Conservation (phyloP, 2,113 vertebrate species). For the Eclectus roratus region DNA sequence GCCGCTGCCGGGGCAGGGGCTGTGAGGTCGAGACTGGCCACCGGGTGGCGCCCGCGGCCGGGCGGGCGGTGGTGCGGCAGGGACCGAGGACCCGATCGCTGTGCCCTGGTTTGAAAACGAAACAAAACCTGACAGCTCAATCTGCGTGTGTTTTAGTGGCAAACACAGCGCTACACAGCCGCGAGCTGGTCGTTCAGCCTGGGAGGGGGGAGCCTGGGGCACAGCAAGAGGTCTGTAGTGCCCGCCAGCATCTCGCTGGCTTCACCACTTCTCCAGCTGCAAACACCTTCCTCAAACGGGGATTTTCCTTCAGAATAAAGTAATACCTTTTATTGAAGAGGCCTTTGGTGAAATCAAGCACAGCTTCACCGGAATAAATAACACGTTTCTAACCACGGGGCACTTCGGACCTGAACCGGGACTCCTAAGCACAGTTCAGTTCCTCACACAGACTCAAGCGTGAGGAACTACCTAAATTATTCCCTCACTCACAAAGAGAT, state of each 20-base stretch:
- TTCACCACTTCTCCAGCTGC: rapidly evolving
- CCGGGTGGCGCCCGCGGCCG: too few relatives aligned
- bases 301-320: background rate
- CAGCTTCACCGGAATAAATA: background rate
- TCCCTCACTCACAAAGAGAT: rapidly evolving
- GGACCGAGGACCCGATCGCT: rapidly evolving
- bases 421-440: rapidly evolving
- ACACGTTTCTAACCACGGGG: background rate
- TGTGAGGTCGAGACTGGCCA: background rate
- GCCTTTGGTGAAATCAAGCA: rapidly evolving
- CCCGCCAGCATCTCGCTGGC: rapidly evolving
- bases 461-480: rapidly evolving
- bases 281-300: rapidly evolving
- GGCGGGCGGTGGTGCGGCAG: too few relatives aligned
- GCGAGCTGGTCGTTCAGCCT: rapidly evolving
- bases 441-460: rapidly evolving
- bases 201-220: rapidly evolving
- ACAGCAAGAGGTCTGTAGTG: rapidly evolving
- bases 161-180: background rate
- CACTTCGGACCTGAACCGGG: rapidly evolving
- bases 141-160: background rate
- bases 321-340: background rate
- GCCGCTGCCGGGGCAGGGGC: background rate
- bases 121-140: too few relatives aligned
- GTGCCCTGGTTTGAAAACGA: background rate